Base-by-base conservation (phyloP, 2,888 invertebrate species). In the Drosophila koepferae region DNA sequence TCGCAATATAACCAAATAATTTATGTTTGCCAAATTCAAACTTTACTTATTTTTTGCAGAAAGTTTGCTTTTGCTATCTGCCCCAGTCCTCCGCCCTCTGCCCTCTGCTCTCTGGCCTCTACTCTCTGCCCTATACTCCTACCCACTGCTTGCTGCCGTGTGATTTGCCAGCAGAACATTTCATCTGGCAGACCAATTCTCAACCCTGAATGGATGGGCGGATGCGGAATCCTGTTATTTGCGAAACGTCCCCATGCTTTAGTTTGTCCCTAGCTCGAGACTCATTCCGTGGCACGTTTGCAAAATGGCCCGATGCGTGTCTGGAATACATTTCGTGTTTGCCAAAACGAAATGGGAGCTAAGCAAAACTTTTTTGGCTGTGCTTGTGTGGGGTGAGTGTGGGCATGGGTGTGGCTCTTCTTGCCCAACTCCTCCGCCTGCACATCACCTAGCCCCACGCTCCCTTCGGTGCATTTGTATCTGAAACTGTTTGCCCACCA, bases 261-360 rank as follows among this genome's bases (percentile, higher is more conserved):
- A 40, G 40, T 28, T 36, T 60, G 60, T n/a, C 48, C 59, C 54
- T 43, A 62, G 61, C 60, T 63, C 67, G 69, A 77, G 79, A 60
- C 84, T 89, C 84, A 91, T 91, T 90, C 84, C 81, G 84, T 89
- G 89, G 91, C 92, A 92, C 92, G 92, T 92, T 92, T 91, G 87
- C 90, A 92, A 92, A 91, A 92, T 92, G 92, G 91, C 90, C 77
- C 79, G 77, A 90, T 92, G 92, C 92, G 92, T 92, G 92, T 90
- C 82, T 88, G 69, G 92, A 92, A 92, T 92, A 92, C 90, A 91
- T 92, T 92, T 77, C 82, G 72, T 82, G 76, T 83, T 89, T 87
- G 85, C 82, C 85, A 81, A 89, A 80, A 72, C 53, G 69, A 72
- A 82, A 77, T 65, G 63, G 76, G 72, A 61, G 68, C 63, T 56